A percentile compares a stretch with the other conserved stretches of the same genome.
These are phyloP conservation scores for Apogon hyalosoma DNA, from an alignment of 2,797 vertebrate species.

Conservation along the genomic window DNA sequence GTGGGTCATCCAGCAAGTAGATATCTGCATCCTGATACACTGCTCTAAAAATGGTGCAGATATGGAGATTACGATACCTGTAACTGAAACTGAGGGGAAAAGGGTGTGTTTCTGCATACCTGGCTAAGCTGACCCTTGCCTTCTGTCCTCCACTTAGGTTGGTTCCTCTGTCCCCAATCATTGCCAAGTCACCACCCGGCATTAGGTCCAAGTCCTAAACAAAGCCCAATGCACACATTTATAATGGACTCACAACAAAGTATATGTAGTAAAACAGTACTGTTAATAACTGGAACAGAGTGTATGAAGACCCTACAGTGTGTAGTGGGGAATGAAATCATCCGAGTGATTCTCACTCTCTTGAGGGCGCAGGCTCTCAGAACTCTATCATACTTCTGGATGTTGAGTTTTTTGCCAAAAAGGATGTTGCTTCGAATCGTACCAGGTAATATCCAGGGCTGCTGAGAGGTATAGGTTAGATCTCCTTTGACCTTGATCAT, in stretches of 20 bases:
- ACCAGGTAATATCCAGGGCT: slow-evolving; percentile 96
- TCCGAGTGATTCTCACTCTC: slow-evolving; percentile 84
- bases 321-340: neutral
- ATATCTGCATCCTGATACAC: slow-evolving; percentile 96
- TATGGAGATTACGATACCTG: slow-evolving; percentile 7
- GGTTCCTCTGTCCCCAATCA: slow-evolving; percentile 93
- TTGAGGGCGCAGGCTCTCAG: slow-evolving; percentile 93
- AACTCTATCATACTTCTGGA: slow-evolving; percentile 90
- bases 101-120: slow-evolving; percentile 71
- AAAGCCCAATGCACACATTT: slow-evolving; percentile 32
- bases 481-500: slow-evolving; percentile 87
- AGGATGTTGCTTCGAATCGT: slow-evolving; percentile 96
- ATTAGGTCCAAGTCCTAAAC: slow-evolving; percentile 91
- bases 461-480: slow-evolving; percentile 93
- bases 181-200: slow-evolving; percentile 90
- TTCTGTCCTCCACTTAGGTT: slow-evolving; percentile 97
- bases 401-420: slow-evolving; percentile 92
- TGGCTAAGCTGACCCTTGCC: slow-evolving; percentile 93
- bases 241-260: slow-evolving; percentile 13
- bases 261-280: neutral
- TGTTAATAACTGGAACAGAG: neutral
- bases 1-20: slow-evolving; percentile 94
- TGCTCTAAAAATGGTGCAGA: slow-evolving; percentile 82
- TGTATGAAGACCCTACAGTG: slow-evolving; percentile 8
- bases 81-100: neutral